Percentiles rank a stretch among this genome's conserved stretches.
These are phyloP conservation scores for Cephonodes hylas DNA, from an alignment of 2,888 invertebrate genomes.

Conservation along the genomic window DNA sequence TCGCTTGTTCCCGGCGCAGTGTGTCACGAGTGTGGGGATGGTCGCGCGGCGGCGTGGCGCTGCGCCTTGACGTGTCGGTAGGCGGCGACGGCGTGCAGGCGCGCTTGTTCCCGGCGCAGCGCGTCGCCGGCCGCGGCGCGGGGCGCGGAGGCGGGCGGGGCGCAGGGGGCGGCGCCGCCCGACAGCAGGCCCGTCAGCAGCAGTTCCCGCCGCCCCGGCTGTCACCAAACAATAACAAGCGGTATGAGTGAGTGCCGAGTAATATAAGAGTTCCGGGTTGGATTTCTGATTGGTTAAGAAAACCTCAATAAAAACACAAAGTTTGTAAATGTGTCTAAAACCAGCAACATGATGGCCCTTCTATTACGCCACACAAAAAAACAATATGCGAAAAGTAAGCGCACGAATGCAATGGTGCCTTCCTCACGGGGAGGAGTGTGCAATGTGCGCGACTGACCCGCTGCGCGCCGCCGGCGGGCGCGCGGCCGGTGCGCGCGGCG, in stretches of 20 bases:
- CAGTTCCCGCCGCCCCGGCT: slow-evolving; percentile 58
- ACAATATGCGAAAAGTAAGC: no score
- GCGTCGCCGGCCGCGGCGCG: slow-evolving; percentile 25
- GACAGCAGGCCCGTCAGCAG: slow-evolving; percentile 59
- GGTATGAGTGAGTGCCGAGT: no score
- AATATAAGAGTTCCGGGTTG: no score
- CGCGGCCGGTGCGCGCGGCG: slow-evolving; percentile 29
- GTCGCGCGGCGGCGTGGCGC: not conserved
- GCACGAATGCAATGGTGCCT: no score
- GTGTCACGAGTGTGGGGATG: not conserved
- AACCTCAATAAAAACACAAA: no score
- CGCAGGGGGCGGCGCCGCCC: slow-evolving; percentile 15
- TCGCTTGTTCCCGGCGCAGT: no score
- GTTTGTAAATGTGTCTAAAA: no score
- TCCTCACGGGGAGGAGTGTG: no score
- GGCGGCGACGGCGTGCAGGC: slow-evolving; percentile 52
- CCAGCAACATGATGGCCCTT: no score
- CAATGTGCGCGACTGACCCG: slow-evolving; percentile 22
- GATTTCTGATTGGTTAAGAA: no score
- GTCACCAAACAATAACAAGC: not conserved
- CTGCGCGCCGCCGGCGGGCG: slow-evolving; percentile 7
- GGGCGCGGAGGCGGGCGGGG: slow-evolving; percentile 13
- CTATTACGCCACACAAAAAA: no score
- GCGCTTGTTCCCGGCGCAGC: slow-evolving; percentile 40
- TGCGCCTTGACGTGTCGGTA: slow-evolving; percentile 29